Evolutionary conservation across 23 tunicate species (phyloP), one percentile per base, ranked within the genome.

Genomic region (Halocynthia roretzi): DNA sequence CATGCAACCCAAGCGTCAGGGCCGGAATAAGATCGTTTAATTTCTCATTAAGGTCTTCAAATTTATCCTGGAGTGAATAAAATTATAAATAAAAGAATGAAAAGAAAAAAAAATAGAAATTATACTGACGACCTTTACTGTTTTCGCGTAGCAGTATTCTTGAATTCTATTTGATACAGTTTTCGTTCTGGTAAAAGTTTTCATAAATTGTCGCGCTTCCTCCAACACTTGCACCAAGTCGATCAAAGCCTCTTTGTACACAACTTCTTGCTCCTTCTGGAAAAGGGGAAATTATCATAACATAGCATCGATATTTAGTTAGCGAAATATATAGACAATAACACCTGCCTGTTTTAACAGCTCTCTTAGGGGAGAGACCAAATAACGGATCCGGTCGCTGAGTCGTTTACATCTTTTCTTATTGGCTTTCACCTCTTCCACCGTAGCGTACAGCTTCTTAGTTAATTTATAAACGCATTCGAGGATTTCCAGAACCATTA

Each of bases 371-470:
- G 93, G 93, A 14, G 83, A 62, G 50, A 87, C 86, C 61, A 87
- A 64, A 71, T 81, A 87, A n/a, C 93, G 74, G 7, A 87, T 71
- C 56, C 93, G 78, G 15, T 87, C 86, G 64, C 80, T 60, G 20
- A 87, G 68, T 71, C 93, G 71, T 22, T 80, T 70, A 61, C 93
- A 87, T 71, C 93, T 52, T 65, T 81, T 81, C 75, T 77, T 87
- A 71, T 87, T 87, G 10, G 93, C 93, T 60, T 87, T 84, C 6
- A 87, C 93, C 54, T 87, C 85, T 19, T 87, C 93, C 8, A 87
- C 93, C 6, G 93, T 87, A 10, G 68, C 79, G 57, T 87, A 81
- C 17, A 87, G 72, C 56, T 81, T 81, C 62, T 69, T 81, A 44
- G 93, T 81, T 7, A 87, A 83, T 75, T 61, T 83, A 20, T 58